phyloP scores from a whole-genome alignment of 2,797 vertebrate genomes.

The Macropodus opercularis region DNA sequence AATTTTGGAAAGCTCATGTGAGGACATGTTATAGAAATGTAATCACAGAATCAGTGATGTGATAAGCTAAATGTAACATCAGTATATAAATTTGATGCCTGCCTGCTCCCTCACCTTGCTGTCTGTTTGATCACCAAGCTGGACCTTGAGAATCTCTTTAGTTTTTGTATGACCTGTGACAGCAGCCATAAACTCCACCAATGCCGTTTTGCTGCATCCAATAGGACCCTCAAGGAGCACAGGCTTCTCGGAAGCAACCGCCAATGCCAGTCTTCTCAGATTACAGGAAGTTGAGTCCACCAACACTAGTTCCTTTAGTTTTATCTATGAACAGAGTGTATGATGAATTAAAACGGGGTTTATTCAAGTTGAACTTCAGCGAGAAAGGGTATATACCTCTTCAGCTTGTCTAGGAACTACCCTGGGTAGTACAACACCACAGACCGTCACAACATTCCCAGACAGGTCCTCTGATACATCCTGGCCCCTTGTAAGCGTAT shows the following conservation, averaged over 20 bases:
- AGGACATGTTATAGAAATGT: too few species aligned
- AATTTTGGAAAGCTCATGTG: too few species aligned
- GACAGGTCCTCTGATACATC: slow-evolving; percentile 89
- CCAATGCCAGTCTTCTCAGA: slow-evolving; percentile 91
- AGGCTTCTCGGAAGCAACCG: slow-evolving; percentile 89
- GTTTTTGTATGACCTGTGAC: slow-evolving; percentile 89
- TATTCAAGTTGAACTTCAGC: not conserved
- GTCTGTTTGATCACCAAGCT: slow-evolving; percentile 98
- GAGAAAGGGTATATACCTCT: slow-evolving; percentile 71
- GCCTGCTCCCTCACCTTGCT: slow-evolving; percentile 90
- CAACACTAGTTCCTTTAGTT: slow-evolving; percentile 82
- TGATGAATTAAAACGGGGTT: not conserved
- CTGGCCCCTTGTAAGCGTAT: slow-evolving; percentile 84
- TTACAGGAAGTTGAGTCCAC: slow-evolving; percentile 90
- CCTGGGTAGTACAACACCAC: slow-evolving; percentile 89
- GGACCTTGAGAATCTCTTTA: slow-evolving; percentile 92
- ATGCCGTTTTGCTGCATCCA: slow-evolving; percentile 94
- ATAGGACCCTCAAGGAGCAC: slow-evolving; percentile 95
- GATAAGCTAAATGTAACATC: too few species aligned
- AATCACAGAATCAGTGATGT: too few species aligned
- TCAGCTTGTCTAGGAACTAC: slow-evolving; percentile 62
- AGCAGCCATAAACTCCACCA: slow-evolving; percentile 90
- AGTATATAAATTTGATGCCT: too few species aligned
- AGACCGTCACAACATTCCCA: slow-evolving; percentile 87
- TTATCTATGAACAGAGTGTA: slow-evolving; percentile 40